Conservation (phyloP, 2,113 vertebrate genomes). For the Antechinus flavipes region DNA sequence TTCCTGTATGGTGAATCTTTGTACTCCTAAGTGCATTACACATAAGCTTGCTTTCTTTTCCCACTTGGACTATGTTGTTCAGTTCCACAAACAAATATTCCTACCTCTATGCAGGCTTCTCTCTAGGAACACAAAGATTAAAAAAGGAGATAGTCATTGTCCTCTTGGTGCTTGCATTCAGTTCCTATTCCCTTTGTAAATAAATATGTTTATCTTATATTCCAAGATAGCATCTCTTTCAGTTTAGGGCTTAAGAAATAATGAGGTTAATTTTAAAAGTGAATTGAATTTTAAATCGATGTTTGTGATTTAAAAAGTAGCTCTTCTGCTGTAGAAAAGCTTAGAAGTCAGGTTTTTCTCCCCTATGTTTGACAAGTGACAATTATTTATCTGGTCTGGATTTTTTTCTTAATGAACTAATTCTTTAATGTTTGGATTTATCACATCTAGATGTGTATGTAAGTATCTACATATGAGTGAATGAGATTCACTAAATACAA, state of each 20-base stretch:
- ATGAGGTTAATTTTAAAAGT: conserved; percentile 53
- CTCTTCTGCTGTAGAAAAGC: background rate
- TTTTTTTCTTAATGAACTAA: background rate
- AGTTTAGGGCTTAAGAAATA: conserved; percentile 25
- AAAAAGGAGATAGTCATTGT: background rate
- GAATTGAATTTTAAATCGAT: background rate
- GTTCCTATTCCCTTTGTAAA: conserved; percentile 8
- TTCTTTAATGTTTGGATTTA: background rate
- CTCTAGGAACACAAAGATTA: background rate
- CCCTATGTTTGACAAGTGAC: background rate
- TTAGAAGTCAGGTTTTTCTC: background rate
- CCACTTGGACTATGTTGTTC: background rate
- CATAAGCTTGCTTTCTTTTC: background rate
- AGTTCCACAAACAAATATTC: background rate
- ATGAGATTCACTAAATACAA: background rate
- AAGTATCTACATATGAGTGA: background rate
- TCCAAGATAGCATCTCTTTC: conserved; percentile 38
- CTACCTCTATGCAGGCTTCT: background rate
- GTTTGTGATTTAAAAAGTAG: background rate
- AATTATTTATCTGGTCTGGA: background rate
- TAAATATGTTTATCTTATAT: conserved; percentile 17
- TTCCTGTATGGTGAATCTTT: background rate
- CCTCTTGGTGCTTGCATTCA: background rate
- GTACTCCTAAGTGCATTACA: background rate
- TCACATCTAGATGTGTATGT: background rate